A percentile compares a stretch with the other conserved stretches of the same genome.
These are phyloP conservation scores for Sebastes minor DNA, from an alignment of 2,797 vertebrate genomes.

Conservation along the genomic window DNA sequence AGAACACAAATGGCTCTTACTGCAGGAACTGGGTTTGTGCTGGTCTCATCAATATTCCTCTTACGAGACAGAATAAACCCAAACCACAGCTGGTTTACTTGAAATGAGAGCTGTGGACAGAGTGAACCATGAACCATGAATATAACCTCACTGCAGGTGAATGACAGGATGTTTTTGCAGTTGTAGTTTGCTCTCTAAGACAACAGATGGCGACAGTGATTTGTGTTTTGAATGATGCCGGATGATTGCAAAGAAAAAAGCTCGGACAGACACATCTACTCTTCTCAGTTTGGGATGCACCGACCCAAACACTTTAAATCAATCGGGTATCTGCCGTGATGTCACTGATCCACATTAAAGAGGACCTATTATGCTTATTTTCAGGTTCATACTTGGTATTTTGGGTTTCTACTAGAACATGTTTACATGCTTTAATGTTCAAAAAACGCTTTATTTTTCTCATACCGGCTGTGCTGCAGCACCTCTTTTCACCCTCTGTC, in stretches of 20 bases:
- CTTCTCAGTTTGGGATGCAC: not conserved
- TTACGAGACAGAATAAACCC: slow-evolving; percentile 18
- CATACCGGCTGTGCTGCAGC: no score
- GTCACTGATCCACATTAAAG: not conserved
- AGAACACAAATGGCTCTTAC: slow-evolving; percentile 35
- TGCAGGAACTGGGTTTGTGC: slow-evolving; percentile 65
- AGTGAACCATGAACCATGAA: slow-evolving; percentile 12
- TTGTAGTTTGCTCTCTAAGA: slow-evolving; percentile 46
- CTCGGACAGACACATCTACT: not conserved
- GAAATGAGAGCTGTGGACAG: slow-evolving; percentile 43
- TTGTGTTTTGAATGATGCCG: slow-evolving; percentile 2
- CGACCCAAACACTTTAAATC: not conserved
- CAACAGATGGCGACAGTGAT: slow-evolving; percentile 59
- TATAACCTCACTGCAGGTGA: slow-evolving; percentile 5
- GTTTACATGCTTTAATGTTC: no score
- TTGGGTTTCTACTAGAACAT: no score
- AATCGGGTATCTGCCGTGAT: not conserved
- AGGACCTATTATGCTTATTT: no score
- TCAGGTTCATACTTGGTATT: no score
- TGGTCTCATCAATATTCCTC: slow-evolving; percentile 53
- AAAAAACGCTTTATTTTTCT: no score
- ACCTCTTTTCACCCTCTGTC: no score
- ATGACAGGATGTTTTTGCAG: slow-evolving; percentile 9
- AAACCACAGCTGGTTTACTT: slow-evolving; percentile 6
- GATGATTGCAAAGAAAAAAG: not conserved